Base-by-base conservation (phyloP, 2,113 vertebrate genomes). In the Rafetus swinhoei region DNA sequence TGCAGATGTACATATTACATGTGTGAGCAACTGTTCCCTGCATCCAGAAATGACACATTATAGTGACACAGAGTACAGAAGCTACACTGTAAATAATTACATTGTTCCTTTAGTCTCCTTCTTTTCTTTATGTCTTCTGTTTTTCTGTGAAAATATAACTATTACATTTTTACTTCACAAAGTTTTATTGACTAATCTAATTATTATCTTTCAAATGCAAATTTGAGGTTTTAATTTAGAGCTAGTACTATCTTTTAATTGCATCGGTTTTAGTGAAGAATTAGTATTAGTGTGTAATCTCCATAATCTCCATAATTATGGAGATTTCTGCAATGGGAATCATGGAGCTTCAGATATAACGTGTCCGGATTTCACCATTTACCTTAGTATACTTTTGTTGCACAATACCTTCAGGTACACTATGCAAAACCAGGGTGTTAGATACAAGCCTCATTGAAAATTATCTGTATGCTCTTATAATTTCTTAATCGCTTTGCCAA, bases 201-300 rank as follows among this genome's bases (percentile, higher is more conserved):
- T 95, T 97, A 94, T 97, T 97, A 97, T 92, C 96, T 97, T 98
- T 96, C 95, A 97, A 97, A 97, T 97, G 94, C 91, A 98, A 98
- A 97, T 96, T 96, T 96, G 92, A 97, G 81, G 90, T 92, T 97
- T 94, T 96, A 97, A 97, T 97, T 97, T 97, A 94, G 89, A 97
- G 82, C 82, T 85, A 90, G 92, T 90, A n/a, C 85, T 97, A 97
- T 97, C 95, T 97, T 98, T 98, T 97, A 98, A 97, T 97, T 98
- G 96, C 95, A 98, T 97, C 97, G 96, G 93, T 92, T 98, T 97
- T 97, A 96, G 92, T 90, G 88, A 82, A 97, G 94, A 98, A 98
- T 95, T 97, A 97, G 90, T 96, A 97, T 97, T 97, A 97, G 95
- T 91, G 88, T 96, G 92, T 94, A 98, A 98, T 97, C 96, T 97